phyloP scores from a whole-genome alignment of 2,888 invertebrate genomes.

The Uropetala carovei region DNA sequence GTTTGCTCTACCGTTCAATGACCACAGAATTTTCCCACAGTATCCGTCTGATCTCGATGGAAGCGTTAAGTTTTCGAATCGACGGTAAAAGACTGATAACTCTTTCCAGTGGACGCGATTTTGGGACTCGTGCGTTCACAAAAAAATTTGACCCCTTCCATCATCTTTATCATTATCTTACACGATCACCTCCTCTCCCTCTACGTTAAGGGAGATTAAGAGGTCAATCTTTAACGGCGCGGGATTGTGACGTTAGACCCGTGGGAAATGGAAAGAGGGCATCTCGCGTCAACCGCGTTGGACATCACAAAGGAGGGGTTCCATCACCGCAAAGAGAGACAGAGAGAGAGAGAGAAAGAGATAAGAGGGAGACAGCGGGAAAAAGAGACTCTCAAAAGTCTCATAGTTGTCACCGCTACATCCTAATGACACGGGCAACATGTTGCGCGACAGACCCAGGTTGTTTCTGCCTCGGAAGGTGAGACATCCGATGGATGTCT shows the following conservation, averaged over 20 bases:
- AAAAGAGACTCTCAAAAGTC: neutral
- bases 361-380: neutral
- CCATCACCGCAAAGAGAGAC: constrained; percentile 3
- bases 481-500: constrained; percentile 44
- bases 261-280: constrained; percentile 22
- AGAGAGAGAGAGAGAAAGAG: neutral
- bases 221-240: constrained; percentile 4
- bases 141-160: too few species aligned
- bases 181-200: neutral
- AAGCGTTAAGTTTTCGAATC: too few species aligned
- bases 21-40: too few species aligned
- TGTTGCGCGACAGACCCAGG: constrained; percentile 60
- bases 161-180: too few species aligned
- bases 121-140: too few species aligned
- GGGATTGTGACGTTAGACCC: neutral
- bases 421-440: constrained; percentile 44
- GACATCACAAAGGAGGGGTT: neutral
- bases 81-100: too few species aligned
- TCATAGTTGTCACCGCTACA: constrained; percentile 52
- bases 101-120: too few species aligned
- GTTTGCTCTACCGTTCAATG: too few species aligned
- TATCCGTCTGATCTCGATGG: too few species aligned
- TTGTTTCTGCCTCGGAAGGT: constrained; percentile 56
- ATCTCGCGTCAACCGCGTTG: neutral
- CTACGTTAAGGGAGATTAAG: neutral